Evolutionary conservation across 2,113 vertebrate genomes (phyloP), one percentile per base, ranked within the genome.

Genomic region (Nothocercus nigrocapillus): DNA sequence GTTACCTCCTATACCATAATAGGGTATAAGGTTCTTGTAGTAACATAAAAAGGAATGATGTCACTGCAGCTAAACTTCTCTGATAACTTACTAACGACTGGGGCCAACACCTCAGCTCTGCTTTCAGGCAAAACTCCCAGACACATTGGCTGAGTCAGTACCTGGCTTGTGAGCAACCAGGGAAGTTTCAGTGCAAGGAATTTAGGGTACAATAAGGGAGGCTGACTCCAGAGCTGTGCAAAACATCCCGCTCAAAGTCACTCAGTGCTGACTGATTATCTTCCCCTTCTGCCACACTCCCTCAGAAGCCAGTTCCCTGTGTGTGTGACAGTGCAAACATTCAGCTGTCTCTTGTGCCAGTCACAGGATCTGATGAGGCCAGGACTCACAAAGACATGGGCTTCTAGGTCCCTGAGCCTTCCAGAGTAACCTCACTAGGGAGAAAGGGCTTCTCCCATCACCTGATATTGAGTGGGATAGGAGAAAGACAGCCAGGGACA

Each of bases 11-110:
- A 89, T 89, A 63, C 79, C 91, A 78, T 88, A 95, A 96, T 17
- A 94, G 84, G 92, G 92, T 92, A 92, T 63, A 8, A 96, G 91
- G 91, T 97, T 95, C 94, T 95, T 91, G 94, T 93, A 94, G 95
- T 94, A 96, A 96, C 86, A 95, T 54, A 92, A 96, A 93, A 49
- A 94, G 94, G 94, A 92, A n/a, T 96, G 96, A 97, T 96, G 94
- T 96, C 95, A 96, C 91, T 94, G 90, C 89, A 93, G 78, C 84
- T 49, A 68, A 82, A 42, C 67, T 90, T 66, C 95, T 80, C 94
- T 0, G 54, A 96, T 95, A 96, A 93, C 85, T 96, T 45, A 20
- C 69, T 90, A 54, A 90, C 22, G 80, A 79, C 69, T 90, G 92
- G 24, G 83, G 95, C 92, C 88, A 93, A 90, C 90, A 92, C 62